phyloP scores from a whole-genome alignment of 1,140 invertebrate genomes.

The Leptoteleia sp. region DNA sequence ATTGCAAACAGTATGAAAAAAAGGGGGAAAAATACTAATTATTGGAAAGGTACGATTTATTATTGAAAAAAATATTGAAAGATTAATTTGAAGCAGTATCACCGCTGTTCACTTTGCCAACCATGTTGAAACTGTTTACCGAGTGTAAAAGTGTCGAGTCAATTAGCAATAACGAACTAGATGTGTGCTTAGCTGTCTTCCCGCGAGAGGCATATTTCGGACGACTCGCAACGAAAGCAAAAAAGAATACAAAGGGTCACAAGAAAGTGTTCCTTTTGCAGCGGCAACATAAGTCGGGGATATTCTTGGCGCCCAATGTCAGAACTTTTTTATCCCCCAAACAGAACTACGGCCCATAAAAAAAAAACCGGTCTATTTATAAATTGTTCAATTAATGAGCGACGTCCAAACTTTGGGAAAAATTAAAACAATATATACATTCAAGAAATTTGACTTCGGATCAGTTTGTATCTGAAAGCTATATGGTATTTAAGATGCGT shows the following conservation, averaged over 20 bases:
- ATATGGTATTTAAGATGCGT: no score
- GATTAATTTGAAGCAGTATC: constrained; percentile 12
- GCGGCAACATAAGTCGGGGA: constrained; percentile 15
- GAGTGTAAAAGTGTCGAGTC: constrained; percentile 47
- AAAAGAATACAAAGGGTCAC: constrained; percentile 10
- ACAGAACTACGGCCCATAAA: no score
- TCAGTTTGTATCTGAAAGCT: no score
- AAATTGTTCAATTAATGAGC: constrained; percentile 6
- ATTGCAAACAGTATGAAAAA: no score
- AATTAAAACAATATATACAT: no score
- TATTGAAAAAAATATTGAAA: background rate
- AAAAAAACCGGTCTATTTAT: no score
- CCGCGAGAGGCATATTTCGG: constrained; percentile 23
- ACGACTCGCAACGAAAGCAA: constrained; percentile 13
- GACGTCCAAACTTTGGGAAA: no score
- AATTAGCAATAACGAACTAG: constrained; percentile 37
- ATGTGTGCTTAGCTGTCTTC: constrained; percentile 36
- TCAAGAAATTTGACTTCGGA: no score
- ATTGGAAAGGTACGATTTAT: no score
- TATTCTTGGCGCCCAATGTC: constrained; percentile 30
- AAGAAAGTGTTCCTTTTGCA: constrained; percentile 19
- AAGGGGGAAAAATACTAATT: no score
- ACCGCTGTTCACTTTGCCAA: background rate
- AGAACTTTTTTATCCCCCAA: constrained; percentile 26
- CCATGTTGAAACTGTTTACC: constrained; percentile 23